A percentile compares a stretch with the other conserved stretches of the same genome.
Evolutionary conservation across 2,888 invertebrate species (phyloP).

Genomic region (Embidobia sp.): DNA sequence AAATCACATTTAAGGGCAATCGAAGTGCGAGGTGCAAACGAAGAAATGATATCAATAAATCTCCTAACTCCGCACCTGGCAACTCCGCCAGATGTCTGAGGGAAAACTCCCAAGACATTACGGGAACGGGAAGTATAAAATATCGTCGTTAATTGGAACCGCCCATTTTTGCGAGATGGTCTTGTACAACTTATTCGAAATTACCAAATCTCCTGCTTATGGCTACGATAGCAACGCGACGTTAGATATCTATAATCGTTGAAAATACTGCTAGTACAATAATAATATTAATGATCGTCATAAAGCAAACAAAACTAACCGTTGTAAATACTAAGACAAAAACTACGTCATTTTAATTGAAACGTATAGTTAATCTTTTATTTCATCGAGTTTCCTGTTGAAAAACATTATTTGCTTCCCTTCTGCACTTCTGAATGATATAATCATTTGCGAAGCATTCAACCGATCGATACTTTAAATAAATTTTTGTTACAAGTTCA

Average conservation of each 20-base stretch:
- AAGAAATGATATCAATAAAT: conserved; percentile 45
- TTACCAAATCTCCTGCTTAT: conserved; percentile 21
- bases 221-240: background rate
- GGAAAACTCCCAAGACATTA: conserved; percentile 28
- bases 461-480: too few relatives aligned
- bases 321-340: too few relatives aligned
- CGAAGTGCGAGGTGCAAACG: conserved; percentile 26
- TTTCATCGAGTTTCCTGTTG: too few relatives aligned
- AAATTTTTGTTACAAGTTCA: too few relatives aligned
- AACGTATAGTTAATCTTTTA: too few relatives aligned
- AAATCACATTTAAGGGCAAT: conserved; percentile 18
- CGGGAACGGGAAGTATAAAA: conserved; percentile 25
- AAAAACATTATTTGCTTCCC: too few relatives aligned
- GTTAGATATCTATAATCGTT: background rate
- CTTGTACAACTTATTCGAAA: conserved; percentile 21
- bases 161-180: conserved; percentile 1
- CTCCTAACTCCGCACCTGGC: conserved; percentile 7
- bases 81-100: conserved; percentile 1
- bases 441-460: too few relatives aligned
- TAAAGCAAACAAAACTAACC: too few relatives aligned
- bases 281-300: too few relatives aligned
- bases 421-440: too few relatives aligned
- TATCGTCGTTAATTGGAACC: conserved; percentile 33
- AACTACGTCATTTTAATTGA: too few relatives aligned
- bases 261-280: conserved; percentile 1